Conservation (phyloP, 1,140 invertebrate species). For the Drosophila jambulina region DNA sequence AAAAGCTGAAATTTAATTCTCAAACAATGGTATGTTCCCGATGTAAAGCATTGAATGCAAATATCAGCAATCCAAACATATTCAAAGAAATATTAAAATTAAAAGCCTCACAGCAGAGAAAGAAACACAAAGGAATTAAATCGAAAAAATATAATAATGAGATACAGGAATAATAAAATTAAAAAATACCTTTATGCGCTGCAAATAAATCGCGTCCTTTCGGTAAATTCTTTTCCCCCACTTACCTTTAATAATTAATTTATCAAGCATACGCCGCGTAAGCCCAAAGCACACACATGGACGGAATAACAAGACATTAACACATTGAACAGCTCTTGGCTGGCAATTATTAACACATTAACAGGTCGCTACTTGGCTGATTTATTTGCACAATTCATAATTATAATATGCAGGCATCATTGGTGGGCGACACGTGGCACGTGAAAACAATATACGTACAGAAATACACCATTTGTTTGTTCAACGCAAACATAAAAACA, state of each 20-base stretch:
- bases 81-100: neutral
- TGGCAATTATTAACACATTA: slow-evolving; percentile 78
- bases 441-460: slow-evolving; percentile 39
- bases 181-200: neutral
- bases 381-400: slow-evolving; percentile 74
- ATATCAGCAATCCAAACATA: neutral
- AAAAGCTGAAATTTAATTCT: neutral
- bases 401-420: slow-evolving; percentile 56
- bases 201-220: slow-evolving; percentile 68
- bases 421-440: slow-evolving; percentile 61
- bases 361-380: slow-evolving; percentile 60
- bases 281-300: neutral
- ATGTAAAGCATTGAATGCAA: neutral
- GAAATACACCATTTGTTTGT: slow-evolving; percentile 61
- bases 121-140: neutral
- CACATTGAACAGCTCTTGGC: slow-evolving; percentile 43
- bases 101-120: neutral
- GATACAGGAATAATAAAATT: neutral
- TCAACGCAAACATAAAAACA: slow-evolving; percentile 57
- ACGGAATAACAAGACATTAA: slow-evolving; percentile 39
- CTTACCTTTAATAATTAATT: slow-evolving; percentile 14
- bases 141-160: neutral
- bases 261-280: slow-evolving; percentile 24
- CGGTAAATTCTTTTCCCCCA: neutral
- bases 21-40: neutral